Evolutionary conservation across 2,797 vertebrate species (phyloP).

Genomic region (Loriculus beryllinus): DNA sequence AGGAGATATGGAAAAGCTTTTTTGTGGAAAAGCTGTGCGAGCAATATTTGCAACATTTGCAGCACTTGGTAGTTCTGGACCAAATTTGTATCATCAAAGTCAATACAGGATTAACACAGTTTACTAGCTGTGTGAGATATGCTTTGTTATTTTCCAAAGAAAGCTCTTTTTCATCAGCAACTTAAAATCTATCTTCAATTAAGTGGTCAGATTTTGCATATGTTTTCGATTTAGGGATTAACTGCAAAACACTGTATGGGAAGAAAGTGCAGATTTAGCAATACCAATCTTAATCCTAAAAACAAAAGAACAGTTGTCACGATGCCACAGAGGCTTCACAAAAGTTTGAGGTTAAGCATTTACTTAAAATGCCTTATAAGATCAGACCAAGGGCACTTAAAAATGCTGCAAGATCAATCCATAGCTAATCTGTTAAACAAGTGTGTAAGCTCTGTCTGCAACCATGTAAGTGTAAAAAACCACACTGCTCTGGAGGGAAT

Average conservation of each 20-base stretch:
- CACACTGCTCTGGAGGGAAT: background rate
- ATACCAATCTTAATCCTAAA: background rate
- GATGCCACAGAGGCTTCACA: background rate
- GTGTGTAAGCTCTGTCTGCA: background rate
- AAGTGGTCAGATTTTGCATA: background rate
- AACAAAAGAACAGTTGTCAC: slow-evolving; percentile 3
- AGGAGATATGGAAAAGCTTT: background rate
- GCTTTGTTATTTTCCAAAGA: background rate
- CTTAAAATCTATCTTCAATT: background rate
- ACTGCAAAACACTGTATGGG: background rate
- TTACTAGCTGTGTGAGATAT: background rate
- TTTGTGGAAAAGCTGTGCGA: background rate
- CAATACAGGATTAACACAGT: background rate
- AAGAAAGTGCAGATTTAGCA: slow-evolving; percentile 7
- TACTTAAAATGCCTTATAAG: slow-evolving; percentile 18
- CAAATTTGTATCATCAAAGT: background rate
- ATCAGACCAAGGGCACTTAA: background rate
- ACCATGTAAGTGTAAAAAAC: slow-evolving; percentile 10
- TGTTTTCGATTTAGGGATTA: background rate
- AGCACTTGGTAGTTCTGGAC: background rate
- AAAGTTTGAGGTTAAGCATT: slow-evolving; percentile 16
- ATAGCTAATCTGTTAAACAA: background rate
- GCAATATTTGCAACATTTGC: background rate
- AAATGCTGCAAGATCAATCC: background rate
- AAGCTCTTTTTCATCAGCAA: background rate